Conservation (phyloP, 1,140 invertebrate genomes). For the Euwallacea similis region DNA sequence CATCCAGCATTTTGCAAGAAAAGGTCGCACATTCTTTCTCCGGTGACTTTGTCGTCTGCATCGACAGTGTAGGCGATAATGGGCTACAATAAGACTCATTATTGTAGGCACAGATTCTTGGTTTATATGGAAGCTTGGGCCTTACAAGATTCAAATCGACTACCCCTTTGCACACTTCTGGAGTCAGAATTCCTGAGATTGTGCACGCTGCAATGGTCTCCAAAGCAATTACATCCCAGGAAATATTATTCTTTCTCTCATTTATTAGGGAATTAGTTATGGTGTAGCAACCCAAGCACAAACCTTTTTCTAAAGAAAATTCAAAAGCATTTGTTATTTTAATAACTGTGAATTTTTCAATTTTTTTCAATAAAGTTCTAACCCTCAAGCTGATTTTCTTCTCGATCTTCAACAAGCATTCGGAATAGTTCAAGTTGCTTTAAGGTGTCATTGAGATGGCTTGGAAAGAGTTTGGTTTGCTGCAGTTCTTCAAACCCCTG, state of each 20-base stretch:
- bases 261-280: constrained; percentile 34
- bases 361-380: too few relatives aligned
- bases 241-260: constrained; percentile 25
- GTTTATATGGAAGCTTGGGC: constrained; percentile 8
- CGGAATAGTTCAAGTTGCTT: too few relatives aligned
- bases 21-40: constrained; percentile 59
- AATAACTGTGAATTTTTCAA: too few relatives aligned
- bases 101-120: constrained; percentile 1
- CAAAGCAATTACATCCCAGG: constrained; percentile 29
- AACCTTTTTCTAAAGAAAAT: too few relatives aligned
- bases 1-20: constrained; percentile 57
- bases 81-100: constrained; percentile 54
- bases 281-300: constrained; percentile 36
- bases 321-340: too few relatives aligned
- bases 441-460: too few relatives aligned
- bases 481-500: too few relatives aligned
- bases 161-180: constrained; percentile 61
- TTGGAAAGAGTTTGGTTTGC: too few relatives aligned
- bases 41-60: constrained; percentile 54
- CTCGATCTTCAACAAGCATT: too few relatives aligned
- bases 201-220: constrained; percentile 56
- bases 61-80: constrained; percentile 61
- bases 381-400: too few relatives aligned
- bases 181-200: constrained; percentile 58
- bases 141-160: constrained; percentile 61